Evolutionary conservation across 2,113 vertebrate genomes (phyloP), one percentile per base, ranked within the genome.

Genomic region (Microcebus griseorufus): DNA sequence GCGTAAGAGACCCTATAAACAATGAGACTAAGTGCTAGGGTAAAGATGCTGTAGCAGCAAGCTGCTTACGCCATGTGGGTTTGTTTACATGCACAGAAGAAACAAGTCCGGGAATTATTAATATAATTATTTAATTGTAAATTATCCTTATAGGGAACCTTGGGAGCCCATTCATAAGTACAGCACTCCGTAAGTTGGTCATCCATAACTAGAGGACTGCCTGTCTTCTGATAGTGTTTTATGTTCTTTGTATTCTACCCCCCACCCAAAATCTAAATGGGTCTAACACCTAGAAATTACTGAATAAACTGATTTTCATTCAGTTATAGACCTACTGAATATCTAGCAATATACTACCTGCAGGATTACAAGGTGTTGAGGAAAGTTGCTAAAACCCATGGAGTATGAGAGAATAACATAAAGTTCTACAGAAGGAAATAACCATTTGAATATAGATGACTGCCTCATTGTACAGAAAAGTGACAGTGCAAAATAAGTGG

Each of bases 401-500:
- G 82, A 25, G 25, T 45, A 58, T 34, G 13, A 87, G 39, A 65
- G 5, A 80, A n/a, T 2, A 51, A 14, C 42, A 82, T 69, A 4
- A 82, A 88, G 48, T 25, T 29, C 45, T 13, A 42, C 64, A 92
- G 53, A 82, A 67, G 25, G 45, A 29, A 78, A 34, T 1, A 16
- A 16, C 3, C 2, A 11, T 6, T 60, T 83, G 29, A 58, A 10
- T 10, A 39, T 11, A 65, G 67, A 72, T 10, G 2, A n/a, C 25
- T 8, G 18, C 6, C 27, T 82, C 53, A 22, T 27, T 13, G 3
- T 39, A 34, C 32, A 70, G 42, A 85, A 89, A 22, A 70, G 17
- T 51, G 70, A 9, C 4, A 32, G 12, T 58, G n/a, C 1, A 42
- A 45, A n/a, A n/a, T 10, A 4, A 3, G 7, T 11, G 1, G 27